These are phyloP conservation scores for Plutomurus gul DNA, from an alignment of 1,140 invertebrate genomes.

Conservation along the genomic window DNA sequence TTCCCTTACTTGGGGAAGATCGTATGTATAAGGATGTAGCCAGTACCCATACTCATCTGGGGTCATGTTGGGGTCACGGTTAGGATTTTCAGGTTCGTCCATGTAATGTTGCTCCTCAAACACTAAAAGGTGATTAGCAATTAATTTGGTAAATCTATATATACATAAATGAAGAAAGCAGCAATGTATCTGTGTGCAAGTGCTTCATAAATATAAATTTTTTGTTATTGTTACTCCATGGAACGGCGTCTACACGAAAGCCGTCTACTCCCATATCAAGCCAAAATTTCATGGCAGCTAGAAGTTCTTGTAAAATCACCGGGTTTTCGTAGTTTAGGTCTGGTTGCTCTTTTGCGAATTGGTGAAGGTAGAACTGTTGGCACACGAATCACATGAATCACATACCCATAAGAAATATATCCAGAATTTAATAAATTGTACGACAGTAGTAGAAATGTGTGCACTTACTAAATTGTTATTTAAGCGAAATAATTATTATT, in stretches of 20 bases:
- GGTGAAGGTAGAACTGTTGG: slow-evolving; percentile 73
- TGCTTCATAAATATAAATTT: no score
- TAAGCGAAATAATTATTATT: no score
- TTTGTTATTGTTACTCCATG: no score
- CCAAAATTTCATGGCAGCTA: slow-evolving; percentile 70
- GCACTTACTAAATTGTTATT: no score
- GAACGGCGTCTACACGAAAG: slow-evolving; percentile 72
- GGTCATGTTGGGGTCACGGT: not conserved
- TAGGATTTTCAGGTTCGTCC: slow-evolving; percentile 56
- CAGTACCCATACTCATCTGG: not conserved
- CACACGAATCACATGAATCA: no score
- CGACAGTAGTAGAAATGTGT: no score
- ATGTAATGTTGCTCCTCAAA: slow-evolving; percentile 63
- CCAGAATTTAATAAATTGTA: no score
- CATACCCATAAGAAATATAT: no score
- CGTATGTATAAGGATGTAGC: not conserved
- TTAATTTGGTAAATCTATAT: no score
- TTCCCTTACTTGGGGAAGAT: slow-evolving; percentile 56
- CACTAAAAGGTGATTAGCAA: no score
- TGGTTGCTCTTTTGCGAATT: slow-evolving; percentile 71
- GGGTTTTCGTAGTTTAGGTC: slow-evolving; percentile 75
- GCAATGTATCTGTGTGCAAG: no score
- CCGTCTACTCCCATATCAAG: slow-evolving; percentile 76
- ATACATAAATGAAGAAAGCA: no score
- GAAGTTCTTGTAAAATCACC: slow-evolving; percentile 67